Conservation (phyloP, 92 coral and sea anemone genomes). For the Phenganax subtilis region DNA sequence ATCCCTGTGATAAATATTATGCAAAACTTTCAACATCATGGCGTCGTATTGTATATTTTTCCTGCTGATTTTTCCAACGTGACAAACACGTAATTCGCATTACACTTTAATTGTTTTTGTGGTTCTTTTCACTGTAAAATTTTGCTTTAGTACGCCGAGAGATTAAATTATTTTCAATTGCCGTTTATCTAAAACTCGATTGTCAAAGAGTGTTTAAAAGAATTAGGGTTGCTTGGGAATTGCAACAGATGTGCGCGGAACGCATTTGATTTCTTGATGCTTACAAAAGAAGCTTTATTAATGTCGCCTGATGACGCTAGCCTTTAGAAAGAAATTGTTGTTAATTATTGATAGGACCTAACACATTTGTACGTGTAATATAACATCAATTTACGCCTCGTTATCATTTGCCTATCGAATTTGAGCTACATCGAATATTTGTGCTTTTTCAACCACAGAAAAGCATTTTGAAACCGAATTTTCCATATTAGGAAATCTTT, state of each 20-base stretch:
- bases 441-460: neutral
- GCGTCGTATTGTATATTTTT: neutral
- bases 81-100: too few relatives aligned
- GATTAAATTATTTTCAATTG: neutral
- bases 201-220: neutral
- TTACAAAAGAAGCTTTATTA: neutral
- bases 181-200: neutral
- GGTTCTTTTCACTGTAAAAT: neutral
- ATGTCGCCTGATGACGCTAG: neutral
- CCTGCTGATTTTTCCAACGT: neutral
- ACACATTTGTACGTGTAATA: neutral
- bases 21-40: neutral
- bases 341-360: conserved; percentile 15
- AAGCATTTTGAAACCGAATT: neutral
- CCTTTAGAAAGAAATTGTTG: neutral
- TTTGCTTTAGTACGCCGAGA: neutral
- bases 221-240: conserved; percentile 27
- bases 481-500: neutral
- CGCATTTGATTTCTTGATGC: neutral
- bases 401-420: neutral
- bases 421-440: neutral
- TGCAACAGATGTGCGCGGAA: conserved; percentile 7
- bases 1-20: neutral
- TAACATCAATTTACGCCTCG: neutral
- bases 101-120: neutral